Conservation (phyloP, 1,140 invertebrate species). For the Macrobrachium rosenbergii region DNA sequence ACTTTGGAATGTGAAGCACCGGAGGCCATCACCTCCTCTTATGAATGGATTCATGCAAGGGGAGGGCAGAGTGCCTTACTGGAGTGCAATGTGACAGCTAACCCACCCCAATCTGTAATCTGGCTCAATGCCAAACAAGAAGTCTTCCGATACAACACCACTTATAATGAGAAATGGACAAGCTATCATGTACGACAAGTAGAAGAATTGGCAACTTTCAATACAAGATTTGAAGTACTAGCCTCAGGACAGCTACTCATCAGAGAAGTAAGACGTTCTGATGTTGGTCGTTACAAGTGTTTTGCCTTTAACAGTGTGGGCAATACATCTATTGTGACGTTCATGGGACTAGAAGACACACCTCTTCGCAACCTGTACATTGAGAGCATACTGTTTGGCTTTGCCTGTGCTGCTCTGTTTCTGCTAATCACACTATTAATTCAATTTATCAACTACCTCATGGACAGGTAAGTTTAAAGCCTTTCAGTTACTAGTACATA, state of each 20-base stretch:
- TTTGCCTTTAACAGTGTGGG: constrained; percentile 86
- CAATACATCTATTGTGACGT: constrained; percentile 74
- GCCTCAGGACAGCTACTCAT: constrained; percentile 81
- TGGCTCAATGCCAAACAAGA: constrained; percentile 85
- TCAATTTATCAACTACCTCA: constrained; percentile 77
- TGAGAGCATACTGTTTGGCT: constrained; percentile 86
- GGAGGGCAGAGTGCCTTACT: constrained; percentile 76
- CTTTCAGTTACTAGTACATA: neutral
- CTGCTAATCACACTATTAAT: constrained; percentile 82
- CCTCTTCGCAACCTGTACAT: constrained; percentile 84
- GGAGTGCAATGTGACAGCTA: constrained; percentile 83
- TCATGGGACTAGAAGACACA: constrained; percentile 79
- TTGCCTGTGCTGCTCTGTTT: constrained; percentile 82
- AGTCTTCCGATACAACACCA: constrained; percentile 68
- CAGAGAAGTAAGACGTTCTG: constrained; percentile 77
- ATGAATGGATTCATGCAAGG: constrained; percentile 12
- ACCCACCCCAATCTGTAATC: constrained; percentile 83
- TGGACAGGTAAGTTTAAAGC: constrained; percentile 60
- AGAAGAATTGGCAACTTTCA: constrained; percentile 54
- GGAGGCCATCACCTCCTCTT: constrained; percentile 66
- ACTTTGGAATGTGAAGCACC: constrained; percentile 66
- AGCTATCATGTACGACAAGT: constrained; percentile 46
- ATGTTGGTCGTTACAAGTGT: constrained; percentile 91
- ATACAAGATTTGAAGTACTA: constrained; percentile 70
- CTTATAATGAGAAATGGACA: constrained; percentile 25